Base-by-base conservation (phyloP, 2,888 invertebrate species). In the Ornithoptera priamus region DNA sequence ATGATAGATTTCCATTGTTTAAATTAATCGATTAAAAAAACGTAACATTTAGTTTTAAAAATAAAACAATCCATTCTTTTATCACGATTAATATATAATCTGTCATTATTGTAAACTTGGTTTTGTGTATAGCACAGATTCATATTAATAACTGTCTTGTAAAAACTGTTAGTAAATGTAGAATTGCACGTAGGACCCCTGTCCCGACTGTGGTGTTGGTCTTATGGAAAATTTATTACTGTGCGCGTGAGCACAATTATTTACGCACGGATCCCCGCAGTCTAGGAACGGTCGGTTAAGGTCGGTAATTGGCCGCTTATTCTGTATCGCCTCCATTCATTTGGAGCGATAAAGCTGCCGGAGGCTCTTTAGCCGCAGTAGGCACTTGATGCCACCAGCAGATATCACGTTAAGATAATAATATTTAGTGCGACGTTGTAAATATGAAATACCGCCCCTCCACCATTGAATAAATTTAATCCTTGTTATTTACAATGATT, bases 211-310 rank as follows among this genome's bases (percentile, higher is more conserved):
- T 77, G 78, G 76, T 71, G 78, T 68, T 67, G 62, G 62, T 57
- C 85, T 90, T 90, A 89, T 90, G 86, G 89, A 86, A 89, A 89
- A 89, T 89, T 89, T 89, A 89, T 89, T 85, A 85, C 81, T 88
- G 22, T 22, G 89, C 89, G 89, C 88, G 84, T 85, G 88, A 85
- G 85, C 85, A 86, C 81, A 84, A 86, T 89, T 89, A 90, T 89
- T 89, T 88, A 89, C 83, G 84, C 82, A 84, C 84, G 79, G 82
- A 81, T 82, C 84, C 85, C 82, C 80, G 83, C 82, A 80, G 88
- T 85, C 84, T 85, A 80, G 82, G 83, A 81, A 30, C 30, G 30
- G 30, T 30, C 30, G 30, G 30, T 30, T 30, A 30, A 78, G 78
- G 77, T 77, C 83, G 80, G 85, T 90, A 90, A 90, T 90, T 90